Evolutionary conservation across 2,888 invertebrate genomes (phyloP).

Genomic region (Frankliniella fusca): DNA sequence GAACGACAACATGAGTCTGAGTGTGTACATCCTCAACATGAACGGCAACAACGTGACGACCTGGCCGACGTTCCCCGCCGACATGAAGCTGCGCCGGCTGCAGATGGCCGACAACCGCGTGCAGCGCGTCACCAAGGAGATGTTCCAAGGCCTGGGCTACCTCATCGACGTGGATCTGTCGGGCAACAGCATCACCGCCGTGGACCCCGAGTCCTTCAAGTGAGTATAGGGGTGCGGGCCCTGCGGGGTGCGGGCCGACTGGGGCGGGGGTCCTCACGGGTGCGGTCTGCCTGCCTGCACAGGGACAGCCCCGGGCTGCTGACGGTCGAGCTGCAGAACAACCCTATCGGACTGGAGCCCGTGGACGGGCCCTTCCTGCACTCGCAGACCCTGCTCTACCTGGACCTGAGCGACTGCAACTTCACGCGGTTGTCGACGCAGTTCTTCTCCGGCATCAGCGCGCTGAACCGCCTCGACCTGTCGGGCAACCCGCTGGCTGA

Average conservation of each 20-base stretch:
- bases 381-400: constrained; percentile 61
- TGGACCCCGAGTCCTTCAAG: constrained; percentile 65
- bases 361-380: constrained; percentile 63
- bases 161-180: constrained; percentile 68
- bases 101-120: constrained; percentile 63
- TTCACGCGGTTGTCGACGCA: constrained; percentile 56
- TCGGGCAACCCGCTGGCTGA: constrained; percentile 61
- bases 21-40: constrained; percentile 66
- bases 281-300: constrained; percentile 38
- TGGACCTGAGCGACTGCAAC: constrained; percentile 64
- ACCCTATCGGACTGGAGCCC: constrained; percentile 55
- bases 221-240: constrained; percentile 45
- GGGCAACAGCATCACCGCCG: constrained; percentile 58
- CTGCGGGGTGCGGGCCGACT: neutral
- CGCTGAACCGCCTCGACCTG: constrained; percentile 63
- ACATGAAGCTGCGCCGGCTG: constrained; percentile 56
- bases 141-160: constrained; percentile 62
- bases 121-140: constrained; percentile 56
- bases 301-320: constrained; percentile 66
- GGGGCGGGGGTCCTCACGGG: neutral
- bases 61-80: constrained; percentile 58
- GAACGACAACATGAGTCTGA: constrained; percentile 62
- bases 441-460: constrained; percentile 64
- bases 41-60: constrained; percentile 64
- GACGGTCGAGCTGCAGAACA: constrained; percentile 65